phyloP scores from a whole-genome alignment of 2,888 invertebrate species.

The Volucella zonaria region DNA sequence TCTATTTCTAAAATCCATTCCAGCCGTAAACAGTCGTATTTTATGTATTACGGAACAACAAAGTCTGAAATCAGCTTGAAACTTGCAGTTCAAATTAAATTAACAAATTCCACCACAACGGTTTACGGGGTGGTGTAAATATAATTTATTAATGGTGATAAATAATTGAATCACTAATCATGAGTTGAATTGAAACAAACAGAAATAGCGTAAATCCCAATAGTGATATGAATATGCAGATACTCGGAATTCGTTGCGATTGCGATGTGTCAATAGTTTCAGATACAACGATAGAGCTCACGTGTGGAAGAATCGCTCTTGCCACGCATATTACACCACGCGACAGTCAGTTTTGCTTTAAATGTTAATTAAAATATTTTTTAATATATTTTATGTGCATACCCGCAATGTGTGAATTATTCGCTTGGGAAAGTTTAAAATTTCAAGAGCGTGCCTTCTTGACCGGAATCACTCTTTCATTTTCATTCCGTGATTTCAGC shows the following conservation, averaged over 20 bases:
- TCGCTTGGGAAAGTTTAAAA: too few relatives aligned
- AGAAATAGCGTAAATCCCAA: not conserved
- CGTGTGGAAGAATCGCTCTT: not conserved
- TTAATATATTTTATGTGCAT: too few relatives aligned
- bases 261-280: not conserved
- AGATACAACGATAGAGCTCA: not conserved
- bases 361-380: not conserved
- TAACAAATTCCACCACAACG: conserved; percentile 21
- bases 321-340: too few relatives aligned
- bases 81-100: conserved; percentile 17
- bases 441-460: too few relatives aligned
- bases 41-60: not conserved
- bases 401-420: too few relatives aligned
- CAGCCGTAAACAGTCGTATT: not conserved
- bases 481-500: too few relatives aligned
- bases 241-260: not conserved
- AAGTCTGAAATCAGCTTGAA: not conserved
- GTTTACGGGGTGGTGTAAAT: conserved; percentile 8
- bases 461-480: too few relatives aligned
- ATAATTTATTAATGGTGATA: conserved; percentile 22
- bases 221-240: too few relatives aligned
- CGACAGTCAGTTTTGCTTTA: not conserved
- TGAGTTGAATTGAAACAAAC: conserved; percentile 2
- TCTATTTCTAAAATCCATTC: too few relatives aligned
- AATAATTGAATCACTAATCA: conserved; percentile 15